Base-by-base conservation (phyloP, 2,797 vertebrate species). In the Semotilus atromaculatus region DNA sequence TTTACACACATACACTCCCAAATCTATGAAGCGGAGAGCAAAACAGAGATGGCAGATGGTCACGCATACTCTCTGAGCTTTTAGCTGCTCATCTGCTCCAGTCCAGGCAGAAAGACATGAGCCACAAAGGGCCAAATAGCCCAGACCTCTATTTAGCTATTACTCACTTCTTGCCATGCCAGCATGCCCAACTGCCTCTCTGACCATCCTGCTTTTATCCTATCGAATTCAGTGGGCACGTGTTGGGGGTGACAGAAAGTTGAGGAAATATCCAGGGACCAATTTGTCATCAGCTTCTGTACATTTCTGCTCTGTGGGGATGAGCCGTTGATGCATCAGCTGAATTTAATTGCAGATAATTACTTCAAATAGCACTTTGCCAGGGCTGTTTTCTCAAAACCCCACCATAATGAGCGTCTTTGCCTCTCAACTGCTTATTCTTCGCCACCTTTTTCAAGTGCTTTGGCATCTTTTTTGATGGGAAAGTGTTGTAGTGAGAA, bases 41-140 rank as follows among this genome's bases (percentile, higher is more conserved):
- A 79, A 88, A 76, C 75, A 82, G 87, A 53, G 14, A 60, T 73
- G 83, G 53, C 87, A 91, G 87, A 89, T 89, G 90, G 87, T 82
- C 64, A 53, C 36, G 29, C 26, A 40, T 78, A 48, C 64, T 76
- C 83, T 64, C 82, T 78, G 53, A 67, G 77, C 72, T 70, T 84
- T 73, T 48, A 64, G 76, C 38, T 75, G 40, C 67, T 86, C 70
- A 67, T 86, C 72, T 75, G 81, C 71, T 75, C 68, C 80, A 68
- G 53, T 86, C 64, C 66, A 55, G 45, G 51, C 82, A 38, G 51
- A 51, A 45, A 79, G 75, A 80, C 67, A 80, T 36, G 3, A 73
- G 70, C 38, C 80, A 84, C 48, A 84, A 14, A 83, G 82, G 64
- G 31, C 79, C 85, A 71, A 29, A 82, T 19, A 45, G 67, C 60